These are phyloP conservation scores for Phoxinus dragarum DNA, from an alignment of 2,797 vertebrate species.

Conservation along the genomic window DNA sequence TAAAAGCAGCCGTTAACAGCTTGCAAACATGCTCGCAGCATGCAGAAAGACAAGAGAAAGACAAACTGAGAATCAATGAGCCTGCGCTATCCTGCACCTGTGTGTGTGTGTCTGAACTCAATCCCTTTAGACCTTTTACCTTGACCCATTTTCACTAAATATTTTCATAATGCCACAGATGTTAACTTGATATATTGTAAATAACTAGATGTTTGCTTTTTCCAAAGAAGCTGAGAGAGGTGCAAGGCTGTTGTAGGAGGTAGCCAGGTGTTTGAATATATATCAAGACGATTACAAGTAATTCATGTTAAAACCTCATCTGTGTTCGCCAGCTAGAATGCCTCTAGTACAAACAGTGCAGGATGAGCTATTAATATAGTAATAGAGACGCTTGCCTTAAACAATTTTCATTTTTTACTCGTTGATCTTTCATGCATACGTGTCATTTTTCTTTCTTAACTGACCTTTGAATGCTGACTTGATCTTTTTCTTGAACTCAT, in stretches of 20 bases:
- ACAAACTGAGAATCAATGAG: conserved; percentile 49
- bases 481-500: neutral
- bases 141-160: conserved; percentile 40
- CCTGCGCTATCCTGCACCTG: conserved; percentile 5
- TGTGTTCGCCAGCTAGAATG: neutral
- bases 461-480: conserved; percentile 2
- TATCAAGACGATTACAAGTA: neutral
- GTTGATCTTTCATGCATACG: neutral
- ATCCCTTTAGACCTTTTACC: conserved; percentile 16
- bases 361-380: neutral
- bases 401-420: neutral
- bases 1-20: conserved; percentile 41
- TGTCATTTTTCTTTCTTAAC: neutral
- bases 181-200: neutral
- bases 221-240: neutral
- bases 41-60: conserved; percentile 25
- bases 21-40: conserved; percentile 9
- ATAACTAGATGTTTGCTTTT: neutral
- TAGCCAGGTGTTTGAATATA: neutral
- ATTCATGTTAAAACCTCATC: neutral
- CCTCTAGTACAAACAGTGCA: neutral
- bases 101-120: conserved; percentile 4
- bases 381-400: neutral
- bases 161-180: conserved; percentile 2
- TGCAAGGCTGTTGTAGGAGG: neutral